Base-by-base conservation (phyloP, 2,888 invertebrate genomes). In the Idaea biselata region DNA sequence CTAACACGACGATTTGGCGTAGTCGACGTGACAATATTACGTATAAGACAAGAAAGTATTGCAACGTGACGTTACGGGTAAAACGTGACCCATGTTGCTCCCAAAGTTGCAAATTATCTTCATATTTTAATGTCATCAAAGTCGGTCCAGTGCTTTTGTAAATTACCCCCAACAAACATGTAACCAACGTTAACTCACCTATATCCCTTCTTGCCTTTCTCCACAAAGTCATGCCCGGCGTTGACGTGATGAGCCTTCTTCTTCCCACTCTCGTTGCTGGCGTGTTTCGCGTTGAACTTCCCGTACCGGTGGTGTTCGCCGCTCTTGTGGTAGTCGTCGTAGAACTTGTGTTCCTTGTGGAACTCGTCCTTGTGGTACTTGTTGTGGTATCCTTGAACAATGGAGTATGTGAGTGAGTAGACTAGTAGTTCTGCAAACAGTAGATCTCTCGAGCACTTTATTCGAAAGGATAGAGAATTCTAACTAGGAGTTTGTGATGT, bases 311-410 rank as follows among this genome's bases (percentile, higher is more conserved):
- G 94, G 79, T 95, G 95, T 68, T 95, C 94, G 0, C 96, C 96
- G 61, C 94, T 94, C 81, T 95, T 95, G 84, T 96, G 95, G 82
- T 90, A 94, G 82, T 95, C 95, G 72, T 96, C 96, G 86, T 96
- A 96, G 91, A 96, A 95, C 80, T 95, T 96, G 85, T 96, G 96
- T 77, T 96, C 96, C 76, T 95, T 96, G 80, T 95, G 95, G 85
- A 94, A 96, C 81, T 96, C 96, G 75, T 96, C 96, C 80, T 95
- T 95, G 87, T 95, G 95, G 83, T 95, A 95, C 73, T 95, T 95
- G 87, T 96, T 95, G 88, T 96, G 96, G 84, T 95, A 96, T 0
- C 96, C 93, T 93, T 77, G 5, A 68, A 68, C 6, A 56, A 11
- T 18, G 7, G 14, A 18, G 18, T 8, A n/a, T 1, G 56, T 56